Evolutionary conservation across 2,888 invertebrate genomes (phyloP), one percentile per base, ranked within the genome.

Genomic region (Autographa gamma): DNA sequence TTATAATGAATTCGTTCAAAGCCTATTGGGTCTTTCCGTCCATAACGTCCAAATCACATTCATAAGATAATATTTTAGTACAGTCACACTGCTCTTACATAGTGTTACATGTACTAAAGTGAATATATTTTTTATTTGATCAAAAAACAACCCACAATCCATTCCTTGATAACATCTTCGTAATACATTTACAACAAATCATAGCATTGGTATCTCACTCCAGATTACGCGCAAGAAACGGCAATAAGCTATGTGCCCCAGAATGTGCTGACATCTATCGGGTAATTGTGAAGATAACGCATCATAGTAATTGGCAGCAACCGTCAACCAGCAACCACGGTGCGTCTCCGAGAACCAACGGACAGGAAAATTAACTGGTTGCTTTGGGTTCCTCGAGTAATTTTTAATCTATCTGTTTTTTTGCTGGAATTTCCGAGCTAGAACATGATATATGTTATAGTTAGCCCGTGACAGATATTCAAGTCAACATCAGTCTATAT

Each of bases 331-430:
- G 25, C 25, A 85, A 82, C 81, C 73, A 80, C 74, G 54, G 71
- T 75, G 80, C 72, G 76, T 74, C 81, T 77, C 75, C 67, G 73
- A 71, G 78, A 73, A 77, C 74, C 86, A 84, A 62, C 69, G 81
- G 82, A 86, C 79, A 81, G 82, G 85, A 86, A 85, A 88, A 88
- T 87, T 79, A 83, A 76, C 77, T 66, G 66, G 76, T 79, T 58
- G 31, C 9, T 69, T 76, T 66, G 81, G 71, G 79, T 74, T 83
- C 82, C 66, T 52, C 65, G 11, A 25, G 16, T 31, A 2, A 13
- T 31, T 16, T 16, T 4, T 32, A 54, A 54, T 19, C 2, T 19
- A 25, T 56, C 25, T 13, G 54, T 25, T 19, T 11, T 4, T 56
- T 25, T 19, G 25, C 13, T 14, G 25, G 5, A 25, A 25, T 61